Conservation (phyloP, 2,113 vertebrate genomes). For the Tautogolabrus adspersus region DNA sequence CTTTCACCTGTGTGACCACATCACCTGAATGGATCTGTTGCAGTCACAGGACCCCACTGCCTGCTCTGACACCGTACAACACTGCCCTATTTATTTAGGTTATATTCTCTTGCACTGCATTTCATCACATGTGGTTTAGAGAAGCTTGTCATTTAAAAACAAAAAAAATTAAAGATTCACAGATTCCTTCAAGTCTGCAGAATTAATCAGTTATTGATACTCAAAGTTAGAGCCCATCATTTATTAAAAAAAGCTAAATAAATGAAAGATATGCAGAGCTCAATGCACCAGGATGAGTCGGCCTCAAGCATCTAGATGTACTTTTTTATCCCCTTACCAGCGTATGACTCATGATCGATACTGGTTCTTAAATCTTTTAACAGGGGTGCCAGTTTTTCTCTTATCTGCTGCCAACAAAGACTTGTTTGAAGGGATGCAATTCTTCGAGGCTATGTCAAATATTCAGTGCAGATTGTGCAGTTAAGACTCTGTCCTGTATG, state of each 20-base stretch:
- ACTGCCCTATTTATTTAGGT: constrained; percentile 43
- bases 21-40: constrained; percentile 29
- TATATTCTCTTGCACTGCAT: constrained; percentile 53
- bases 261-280: constrained; percentile 29
- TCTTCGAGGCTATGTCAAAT: constrained; percentile 44
- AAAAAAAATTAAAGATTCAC: constrained; percentile 1
- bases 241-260: background rate
- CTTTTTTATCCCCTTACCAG: constrained; percentile 22
- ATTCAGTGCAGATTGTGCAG: constrained; percentile 44
- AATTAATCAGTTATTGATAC: constrained; percentile 37
- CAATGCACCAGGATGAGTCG: constrained; percentile 22
- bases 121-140: constrained; percentile 53
- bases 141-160: constrained; percentile 23
- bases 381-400: constrained; percentile 33
- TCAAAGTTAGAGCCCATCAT: constrained; percentile 25
- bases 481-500: constrained; percentile 41
- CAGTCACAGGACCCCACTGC: constrained; percentile 33
- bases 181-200: constrained; percentile 28
- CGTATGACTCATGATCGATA: constrained; percentile 34
- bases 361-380: constrained; percentile 42
- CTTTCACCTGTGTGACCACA: constrained; percentile 32
- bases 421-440: constrained; percentile 22
- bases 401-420: constrained; percentile 19
- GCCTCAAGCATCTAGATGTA: constrained; percentile 21
- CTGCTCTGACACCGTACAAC: constrained; percentile 40